Evolutionary conservation across 2,888 invertebrate species (phyloP), one percentile per base, ranked within the genome.

Genomic region (Hesperia comma): DNA sequence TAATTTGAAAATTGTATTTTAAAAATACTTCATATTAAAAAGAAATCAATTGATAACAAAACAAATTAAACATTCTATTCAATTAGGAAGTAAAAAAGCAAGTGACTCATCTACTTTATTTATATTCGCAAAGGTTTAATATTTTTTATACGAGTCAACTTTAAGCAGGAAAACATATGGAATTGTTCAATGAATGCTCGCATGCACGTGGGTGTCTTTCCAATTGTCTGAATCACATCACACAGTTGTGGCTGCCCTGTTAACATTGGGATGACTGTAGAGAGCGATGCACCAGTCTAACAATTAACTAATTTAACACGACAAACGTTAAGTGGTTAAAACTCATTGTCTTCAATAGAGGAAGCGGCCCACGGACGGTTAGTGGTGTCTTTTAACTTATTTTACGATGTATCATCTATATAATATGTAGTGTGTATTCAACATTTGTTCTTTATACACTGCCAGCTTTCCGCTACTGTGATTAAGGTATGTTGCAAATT

Each of bases 341-440:
- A 67, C 62, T 69, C 69, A 69, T 77, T 74, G 80, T 78, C 76
- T 82, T 75, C 74, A 81, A 84, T 82, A 73, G 75, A 83, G 80
- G 81, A 83, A 79, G 80, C 84, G 77, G 77, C 83, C 86, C 78
- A 84, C 86, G 78, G 74, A 63, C 63, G 64, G 64, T 60, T 68
- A 69, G 41, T 67, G 4, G 12, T 60, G 33, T 60, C 49, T 46
- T 60, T 58, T 33, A 17, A 33, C 32, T 32, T 49, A 32, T 26
- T 51, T 51, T 51, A 21, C 21, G 12, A 19, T 49, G 8, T 26
- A 14, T 14, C 26, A 2, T 7, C 10, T 49, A 12, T 49, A 8
- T 49, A 7, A 19, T n/a, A n/a, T n/a, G n/a, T n/a, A n/a, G 7
- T 19, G 10, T 49, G 6, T 49, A 19, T 49, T n/a, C 3, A 12